Conservation (phyloP, 2,797 vertebrate genomes). For the Lagorchestes hirsutus region DNA sequence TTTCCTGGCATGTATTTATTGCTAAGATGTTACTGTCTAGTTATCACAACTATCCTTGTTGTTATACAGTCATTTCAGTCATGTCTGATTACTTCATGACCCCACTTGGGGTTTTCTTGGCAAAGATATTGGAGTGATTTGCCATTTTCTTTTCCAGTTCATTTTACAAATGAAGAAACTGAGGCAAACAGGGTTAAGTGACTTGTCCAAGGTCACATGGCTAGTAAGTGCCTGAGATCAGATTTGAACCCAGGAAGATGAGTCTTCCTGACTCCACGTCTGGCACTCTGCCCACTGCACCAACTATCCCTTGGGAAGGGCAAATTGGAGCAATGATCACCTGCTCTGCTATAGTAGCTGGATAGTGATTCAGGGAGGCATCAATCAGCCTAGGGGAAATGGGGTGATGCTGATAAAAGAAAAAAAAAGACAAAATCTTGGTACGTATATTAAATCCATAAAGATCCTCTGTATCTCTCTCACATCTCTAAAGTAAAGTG, state of each 20-base stretch:
- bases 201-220: neutral
- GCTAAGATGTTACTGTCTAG: neutral
- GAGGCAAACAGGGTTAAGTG: neutral
- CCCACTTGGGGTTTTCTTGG: neutral
- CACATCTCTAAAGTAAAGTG: neutral
- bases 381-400: neutral
- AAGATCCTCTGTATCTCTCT: neutral
- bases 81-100: neutral
- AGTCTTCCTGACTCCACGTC: neutral
- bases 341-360: neutral
- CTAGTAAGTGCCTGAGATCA: neutral
- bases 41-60: neutral
- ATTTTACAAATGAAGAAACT: neutral
- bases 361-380: neutral
- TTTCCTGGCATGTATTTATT: neutral
- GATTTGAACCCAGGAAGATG: neutral
- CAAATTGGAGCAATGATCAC: neutral
- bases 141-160: neutral
- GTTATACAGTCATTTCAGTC: neutral
- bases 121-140: neutral
- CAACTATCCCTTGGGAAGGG: neutral
- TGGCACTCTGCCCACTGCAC: neutral
- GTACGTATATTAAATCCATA: neutral
- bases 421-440: neutral
- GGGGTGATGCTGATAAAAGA: neutral